These are phyloP conservation scores for Acanthaster planci DNA, from an alignment of 35 echinoderm and acorn worm genomes.

Conservation along the genomic window DNA sequence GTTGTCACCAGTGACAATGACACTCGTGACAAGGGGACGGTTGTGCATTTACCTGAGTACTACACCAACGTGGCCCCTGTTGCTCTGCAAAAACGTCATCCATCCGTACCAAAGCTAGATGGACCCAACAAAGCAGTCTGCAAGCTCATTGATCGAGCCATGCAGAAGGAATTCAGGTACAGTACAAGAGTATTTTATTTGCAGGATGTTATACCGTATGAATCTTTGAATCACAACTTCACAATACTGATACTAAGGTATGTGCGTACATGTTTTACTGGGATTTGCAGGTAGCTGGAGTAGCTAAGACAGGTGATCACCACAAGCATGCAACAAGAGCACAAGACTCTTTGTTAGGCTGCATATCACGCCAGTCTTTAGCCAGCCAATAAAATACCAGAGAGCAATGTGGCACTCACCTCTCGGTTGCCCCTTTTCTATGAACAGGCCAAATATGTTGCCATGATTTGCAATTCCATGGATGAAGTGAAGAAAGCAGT, in stretches of 20 bases:
- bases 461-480: constrained; percentile 63
- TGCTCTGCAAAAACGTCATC: not conserved
- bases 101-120: not conserved
- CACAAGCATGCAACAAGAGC: not conserved
- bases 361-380: constrained; percentile 25
- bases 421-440: constrained; percentile 32
- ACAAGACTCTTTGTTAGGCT: constrained; percentile 17
- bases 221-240: too few relatives aligned
- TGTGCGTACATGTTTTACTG: too few relatives aligned
- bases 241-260: too few relatives aligned
- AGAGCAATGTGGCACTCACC: not conserved
- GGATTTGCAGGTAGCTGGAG: too few relatives aligned
- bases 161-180: too few relatives aligned
- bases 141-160: too few relatives aligned
- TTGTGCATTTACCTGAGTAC: not conserved
- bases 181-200: too few relatives aligned
- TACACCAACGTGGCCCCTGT: constrained; percentile 31
- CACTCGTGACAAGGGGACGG: not conserved
- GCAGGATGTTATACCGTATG: too few relatives aligned
- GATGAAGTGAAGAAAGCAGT: constrained; percentile 39
- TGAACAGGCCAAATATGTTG: constrained; percentile 28
- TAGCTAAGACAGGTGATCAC: not conserved
- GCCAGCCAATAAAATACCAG: not conserved
- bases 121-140: too few relatives aligned
- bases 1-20: not conserved